Evolutionary conservation across 2,888 invertebrate genomes (phyloP).

Genomic region (Homarus gammarus): DNA sequence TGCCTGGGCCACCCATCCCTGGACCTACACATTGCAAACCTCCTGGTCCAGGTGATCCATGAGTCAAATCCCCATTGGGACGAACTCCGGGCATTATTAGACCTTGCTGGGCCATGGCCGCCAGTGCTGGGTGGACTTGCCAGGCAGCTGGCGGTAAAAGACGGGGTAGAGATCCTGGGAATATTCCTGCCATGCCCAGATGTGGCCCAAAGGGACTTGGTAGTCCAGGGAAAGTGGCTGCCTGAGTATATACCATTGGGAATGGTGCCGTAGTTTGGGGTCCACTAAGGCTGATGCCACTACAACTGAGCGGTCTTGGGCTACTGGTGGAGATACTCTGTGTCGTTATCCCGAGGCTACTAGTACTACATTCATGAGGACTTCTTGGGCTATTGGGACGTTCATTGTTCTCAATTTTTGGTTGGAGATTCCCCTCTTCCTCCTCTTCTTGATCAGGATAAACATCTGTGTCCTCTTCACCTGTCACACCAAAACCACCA

Average conservation of each 20-base stretch:
- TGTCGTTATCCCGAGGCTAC: constrained; percentile 77
- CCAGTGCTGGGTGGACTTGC: constrained; percentile 77
- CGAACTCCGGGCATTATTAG: constrained; percentile 79
- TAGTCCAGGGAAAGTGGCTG: constrained; percentile 70
- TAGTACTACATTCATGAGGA: constrained; percentile 70
- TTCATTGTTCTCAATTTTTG: constrained; percentile 30
- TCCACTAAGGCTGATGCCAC: constrained; percentile 61
- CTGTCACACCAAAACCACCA: neutral
- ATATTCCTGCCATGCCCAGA: constrained; percentile 71
- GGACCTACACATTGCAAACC: constrained; percentile 45
- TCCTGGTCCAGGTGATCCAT: constrained; percentile 66
- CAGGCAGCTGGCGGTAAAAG: constrained; percentile 71
- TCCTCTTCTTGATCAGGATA: constrained; percentile 38
- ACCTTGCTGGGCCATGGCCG: constrained; percentile 74
- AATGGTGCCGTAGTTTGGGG: constrained; percentile 60
- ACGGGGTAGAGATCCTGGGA: constrained; percentile 70
- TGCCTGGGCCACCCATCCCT: constrained; percentile 45
- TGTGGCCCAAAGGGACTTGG: constrained; percentile 73
- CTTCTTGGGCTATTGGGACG: constrained; percentile 54
- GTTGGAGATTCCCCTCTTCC: constrained; percentile 36
- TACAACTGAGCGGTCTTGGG: constrained; percentile 78
- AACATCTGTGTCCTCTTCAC: constrained; percentile 37
- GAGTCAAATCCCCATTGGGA: constrained; percentile 75
- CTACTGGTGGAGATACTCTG: constrained; percentile 77
- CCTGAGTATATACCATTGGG: constrained; percentile 70